phyloP scores from a whole-genome alignment of 2,113 vertebrate genomes.

The Nycticryphes semicollaris region DNA sequence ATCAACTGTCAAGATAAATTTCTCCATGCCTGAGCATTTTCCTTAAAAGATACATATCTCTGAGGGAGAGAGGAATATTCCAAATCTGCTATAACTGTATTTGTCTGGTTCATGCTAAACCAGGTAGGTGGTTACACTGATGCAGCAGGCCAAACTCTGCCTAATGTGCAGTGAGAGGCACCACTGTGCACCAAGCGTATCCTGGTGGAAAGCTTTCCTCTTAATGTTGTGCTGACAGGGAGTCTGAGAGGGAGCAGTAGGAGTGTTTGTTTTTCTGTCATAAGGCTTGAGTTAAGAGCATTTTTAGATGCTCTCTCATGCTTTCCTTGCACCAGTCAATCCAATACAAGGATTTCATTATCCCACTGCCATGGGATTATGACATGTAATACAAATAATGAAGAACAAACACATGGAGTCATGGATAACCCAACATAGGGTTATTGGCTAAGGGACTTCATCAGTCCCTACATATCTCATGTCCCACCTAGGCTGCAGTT shows the following conservation, averaged over 20 bases:
- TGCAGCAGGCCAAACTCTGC: background rate
- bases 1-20: background rate
- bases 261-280: background rate
- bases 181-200: background rate
- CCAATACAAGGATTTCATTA: background rate
- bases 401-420: background rate
- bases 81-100: background rate
- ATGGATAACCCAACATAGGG: background rate
- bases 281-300: background rate
- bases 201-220: background rate
- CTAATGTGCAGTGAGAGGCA: background rate
- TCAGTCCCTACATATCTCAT: background rate
- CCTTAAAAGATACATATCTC: background rate
- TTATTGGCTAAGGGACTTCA: background rate
- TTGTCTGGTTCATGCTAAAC: background rate
- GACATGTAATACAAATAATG: background rate
- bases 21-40: background rate
- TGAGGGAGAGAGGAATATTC: background rate
- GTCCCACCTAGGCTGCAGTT: background rate
- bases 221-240: background rate
- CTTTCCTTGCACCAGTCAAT: background rate
- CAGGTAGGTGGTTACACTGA: background rate
- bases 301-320: background rate
- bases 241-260: background rate
- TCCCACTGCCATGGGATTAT: background rate